These are phyloP conservation scores for Myrmophylax atrothorax DNA, from an alignment of 2,113 vertebrate genomes.

Conservation along the genomic window DNA sequence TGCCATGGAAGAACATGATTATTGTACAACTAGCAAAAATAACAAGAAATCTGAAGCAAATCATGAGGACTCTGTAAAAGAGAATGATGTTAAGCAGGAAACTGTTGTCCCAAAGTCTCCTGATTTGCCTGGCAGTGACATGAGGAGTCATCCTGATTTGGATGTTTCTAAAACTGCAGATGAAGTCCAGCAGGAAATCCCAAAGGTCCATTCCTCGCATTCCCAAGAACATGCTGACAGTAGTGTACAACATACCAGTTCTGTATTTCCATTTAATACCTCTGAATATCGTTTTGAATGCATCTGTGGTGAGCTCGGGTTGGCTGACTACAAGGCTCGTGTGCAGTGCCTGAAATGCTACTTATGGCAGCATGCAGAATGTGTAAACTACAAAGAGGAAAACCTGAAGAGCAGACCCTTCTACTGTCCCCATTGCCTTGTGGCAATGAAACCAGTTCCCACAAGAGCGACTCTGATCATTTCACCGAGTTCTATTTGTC, in stretches of 20 bases:
- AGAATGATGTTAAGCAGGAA: background rate
- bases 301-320: constrained; percentile 91
- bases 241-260: constrained; percentile 13
- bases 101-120: background rate
- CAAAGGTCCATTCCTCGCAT: background rate
- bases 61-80: background rate
- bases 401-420: constrained; percentile 89
- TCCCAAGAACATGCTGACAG: constrained; percentile 39
- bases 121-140: background rate
- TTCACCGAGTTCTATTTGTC: constrained; percentile 97
- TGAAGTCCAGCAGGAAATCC: background rate
- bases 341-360: constrained; percentile 96
- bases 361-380: constrained; percentile 95
- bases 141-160: background rate
- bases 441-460: constrained; percentile 93
- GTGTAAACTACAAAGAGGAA: constrained; percentile 95
- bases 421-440: constrained; percentile 97
- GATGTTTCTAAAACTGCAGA: background rate
- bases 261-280: constrained; percentile 80
- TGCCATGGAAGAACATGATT: constrained; percentile 76
- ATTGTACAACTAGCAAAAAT: constrained; percentile 65
- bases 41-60: constrained; percentile 27
- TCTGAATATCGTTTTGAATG: constrained; percentile 93
- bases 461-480: constrained; percentile 96
- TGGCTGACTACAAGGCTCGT: constrained; percentile 89